Percentiles rank a stretch among this genome's conserved stretches.
Conservation (phyloP, 2,797 vertebrate species). For the Sebastiscus albofasciatus region DNA sequence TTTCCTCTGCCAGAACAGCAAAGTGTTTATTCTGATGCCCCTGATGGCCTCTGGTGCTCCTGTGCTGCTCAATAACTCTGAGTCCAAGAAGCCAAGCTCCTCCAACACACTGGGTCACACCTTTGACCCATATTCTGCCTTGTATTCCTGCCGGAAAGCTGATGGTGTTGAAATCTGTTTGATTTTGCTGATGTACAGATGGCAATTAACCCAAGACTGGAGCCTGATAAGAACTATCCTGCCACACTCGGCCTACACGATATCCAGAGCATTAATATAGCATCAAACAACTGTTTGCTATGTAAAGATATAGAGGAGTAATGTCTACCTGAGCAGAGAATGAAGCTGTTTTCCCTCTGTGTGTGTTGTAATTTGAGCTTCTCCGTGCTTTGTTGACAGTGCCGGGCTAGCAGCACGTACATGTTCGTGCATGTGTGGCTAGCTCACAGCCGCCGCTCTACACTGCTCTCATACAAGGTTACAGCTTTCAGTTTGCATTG, state of each 20-base stretch:
- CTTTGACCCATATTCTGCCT: constrained; percentile 30
- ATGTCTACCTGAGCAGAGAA: no score
- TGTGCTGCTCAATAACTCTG: constrained; percentile 30
- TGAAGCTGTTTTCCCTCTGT: no score
- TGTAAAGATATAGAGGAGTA: no score
- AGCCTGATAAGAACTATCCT: constrained; percentile 6
- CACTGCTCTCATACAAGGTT: no score
- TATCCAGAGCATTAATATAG: no score
- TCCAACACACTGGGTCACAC: constrained; percentile 12
- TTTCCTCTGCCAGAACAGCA: constrained; percentile 41
- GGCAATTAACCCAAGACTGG: neutral
- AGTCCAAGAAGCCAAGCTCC: constrained; percentile 27
- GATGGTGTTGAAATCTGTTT: neutral
- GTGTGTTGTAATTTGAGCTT: no score
- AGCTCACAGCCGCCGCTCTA: no score
- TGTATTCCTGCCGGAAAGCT: constrained; percentile 29
- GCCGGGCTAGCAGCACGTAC: no score
- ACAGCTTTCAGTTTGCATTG: no score
- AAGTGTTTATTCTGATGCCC: constrained; percentile 42
- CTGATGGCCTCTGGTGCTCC: constrained; percentile 15
- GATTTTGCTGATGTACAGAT: neutral
- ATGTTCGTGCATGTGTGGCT: no score
- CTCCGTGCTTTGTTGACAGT: no score
- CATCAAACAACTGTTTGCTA: no score
- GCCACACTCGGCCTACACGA: neutral